Percentiles rank a stretch among this genome's conserved stretches.
Evolutionary conservation across 2,113 vertebrate species (phyloP).

Genomic region (Dipodomys stephensi): DNA sequence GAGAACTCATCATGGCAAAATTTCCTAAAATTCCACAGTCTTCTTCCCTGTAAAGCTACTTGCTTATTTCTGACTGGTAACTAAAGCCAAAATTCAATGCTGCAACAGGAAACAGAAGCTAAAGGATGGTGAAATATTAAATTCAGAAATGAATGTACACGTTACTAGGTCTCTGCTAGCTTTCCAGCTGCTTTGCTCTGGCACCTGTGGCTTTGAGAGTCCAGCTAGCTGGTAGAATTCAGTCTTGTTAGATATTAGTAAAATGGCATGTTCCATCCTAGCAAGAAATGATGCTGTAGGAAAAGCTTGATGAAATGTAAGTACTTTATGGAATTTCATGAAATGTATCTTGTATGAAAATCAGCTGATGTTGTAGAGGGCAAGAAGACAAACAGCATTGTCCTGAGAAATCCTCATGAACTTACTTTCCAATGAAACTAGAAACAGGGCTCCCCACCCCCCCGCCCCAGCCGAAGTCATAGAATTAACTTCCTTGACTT

Average conservation of each 20-base stretch:
- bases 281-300: neutral
- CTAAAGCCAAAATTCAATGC: slow-evolving; percentile 55
- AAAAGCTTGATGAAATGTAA: neutral
- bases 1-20: slow-evolving; percentile 58
- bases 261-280: neutral
- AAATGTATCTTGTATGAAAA: slow-evolving; percentile 25
- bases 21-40: slow-evolving; percentile 49
- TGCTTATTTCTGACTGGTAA: slow-evolving; percentile 68
- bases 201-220: neutral
- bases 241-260: neutral
- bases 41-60: slow-evolving; percentile 56
- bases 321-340: neutral
- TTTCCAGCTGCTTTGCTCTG: neutral
- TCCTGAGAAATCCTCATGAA: slow-evolving; percentile 11
- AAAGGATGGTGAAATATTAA: neutral
- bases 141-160: slow-evolving; percentile 46
- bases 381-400: neutral
- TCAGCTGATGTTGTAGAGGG: neutral
- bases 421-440: slow-evolving; percentile 33
- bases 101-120: neutral
- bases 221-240: neutral
- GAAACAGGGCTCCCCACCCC: slow-evolving; percentile 12
- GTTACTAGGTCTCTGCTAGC: neutral
- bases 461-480: slow-evolving; percentile 33
- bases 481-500: slow-evolving; percentile 22